Base-by-base conservation (phyloP, 2,888 invertebrate genomes). In the Chymomyza caudatula region DNA sequence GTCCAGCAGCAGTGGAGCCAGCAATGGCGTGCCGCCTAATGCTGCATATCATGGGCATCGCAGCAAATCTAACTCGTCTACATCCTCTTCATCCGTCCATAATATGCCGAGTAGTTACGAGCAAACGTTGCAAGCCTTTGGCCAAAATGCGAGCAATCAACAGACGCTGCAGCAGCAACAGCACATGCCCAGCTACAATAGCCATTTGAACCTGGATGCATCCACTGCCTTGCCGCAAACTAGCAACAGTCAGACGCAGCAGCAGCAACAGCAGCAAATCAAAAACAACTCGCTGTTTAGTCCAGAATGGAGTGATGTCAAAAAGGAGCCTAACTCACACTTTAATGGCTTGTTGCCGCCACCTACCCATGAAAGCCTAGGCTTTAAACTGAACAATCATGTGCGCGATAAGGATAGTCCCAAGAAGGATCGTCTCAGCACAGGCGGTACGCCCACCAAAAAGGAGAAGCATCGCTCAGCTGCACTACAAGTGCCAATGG, bases 261-360 rank as follows among this genome's bases (percentile, higher is more conserved):
- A 37, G 29, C 65, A 67, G 57, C 76, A 73, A 57, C 73, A 67
- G 37, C 54, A 47, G 44, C 80, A 76, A 67, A 51, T 62, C 73
- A 71, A 84, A 73, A 77, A 74, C 74, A 76, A 78, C 6, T 91
- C 90, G 0, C 81, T 90, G 65, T 90, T 90, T 64, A 90, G 90
- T 67, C 90, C 90, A 11, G 91, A 90, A 58, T 89, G 89, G 88
- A 88, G 78, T 63, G 90, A 90, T n/a, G 71, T 85, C 1, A 89
- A 89, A 61, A 74, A 77, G 67, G 77, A 86, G 17, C 43, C 76
- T 6, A 79, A 63, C 37, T 29, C 65, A 65, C 55, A 78, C 53
- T 76, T 67, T 49, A 86, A 86, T 57, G 85, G 75, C 11, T 55
- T 74, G 49, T 52, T 83, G 44, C 81, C 84, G 2, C 81, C 81